Evolutionary conservation across 2,797 vertebrate genomes (phyloP).

Genomic region (Phoebastria nigripes): DNA sequence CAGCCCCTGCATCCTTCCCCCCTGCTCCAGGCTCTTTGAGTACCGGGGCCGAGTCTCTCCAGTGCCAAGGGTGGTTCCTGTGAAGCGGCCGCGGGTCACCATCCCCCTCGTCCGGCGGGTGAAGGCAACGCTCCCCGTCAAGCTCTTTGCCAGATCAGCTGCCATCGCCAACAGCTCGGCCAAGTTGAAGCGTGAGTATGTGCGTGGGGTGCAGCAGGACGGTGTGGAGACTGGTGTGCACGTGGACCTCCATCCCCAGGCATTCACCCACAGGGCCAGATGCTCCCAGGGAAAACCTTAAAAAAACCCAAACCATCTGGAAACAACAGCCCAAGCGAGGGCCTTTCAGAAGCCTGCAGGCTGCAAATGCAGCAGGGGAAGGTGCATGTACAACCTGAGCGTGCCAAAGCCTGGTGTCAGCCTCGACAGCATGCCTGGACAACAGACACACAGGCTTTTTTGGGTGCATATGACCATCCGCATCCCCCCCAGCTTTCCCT

Average conservation of each 20-base stretch:
- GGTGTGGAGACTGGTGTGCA: rapidly evolving
- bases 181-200: conserved; percentile 85
- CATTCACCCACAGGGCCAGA: too few species aligned
- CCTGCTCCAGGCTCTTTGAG: conserved; percentile 83
- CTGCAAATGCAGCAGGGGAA: background rate
- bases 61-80: conserved; percentile 81
- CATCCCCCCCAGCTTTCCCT: background rate
- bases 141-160: conserved; percentile 82
- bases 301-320: background rate
- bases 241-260: background rate
- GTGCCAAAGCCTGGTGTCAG: background rate
- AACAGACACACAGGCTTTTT: rapidly evolving
- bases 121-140: conserved; percentile 85
- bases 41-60: conserved; percentile 86
- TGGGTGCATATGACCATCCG: rapidly evolving
- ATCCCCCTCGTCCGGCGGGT: conserved; percentile 87
- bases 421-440: background rate
- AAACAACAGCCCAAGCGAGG: rapidly evolving
- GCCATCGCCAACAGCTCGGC: conserved; percentile 79
- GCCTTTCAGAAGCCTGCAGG: background rate
- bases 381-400: rapidly evolving
- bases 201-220: rapidly evolving
- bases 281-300: background rate
- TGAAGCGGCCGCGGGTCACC: conserved; percentile 85
- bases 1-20: background rate